Evolutionary conservation across 2,113 vertebrate species (phyloP), one percentile per base, ranked within the genome.

Genomic region (Corythaixoides concolor): DNA sequence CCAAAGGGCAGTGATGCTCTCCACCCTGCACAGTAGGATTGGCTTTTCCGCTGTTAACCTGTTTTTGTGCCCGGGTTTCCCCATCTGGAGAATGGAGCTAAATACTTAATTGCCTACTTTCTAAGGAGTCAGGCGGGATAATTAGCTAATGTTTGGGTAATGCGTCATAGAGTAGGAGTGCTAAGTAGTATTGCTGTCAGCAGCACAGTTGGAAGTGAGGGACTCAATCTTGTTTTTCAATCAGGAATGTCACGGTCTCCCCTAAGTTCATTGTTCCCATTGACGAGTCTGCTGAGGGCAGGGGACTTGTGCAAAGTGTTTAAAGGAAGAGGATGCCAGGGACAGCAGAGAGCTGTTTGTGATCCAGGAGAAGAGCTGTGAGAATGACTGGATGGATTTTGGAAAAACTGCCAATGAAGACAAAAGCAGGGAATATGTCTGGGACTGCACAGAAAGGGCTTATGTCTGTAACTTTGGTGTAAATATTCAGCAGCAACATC

Each of bases 91-190:
- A 94, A 89, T 2, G 12, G 93, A 73, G 26, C 73, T 89, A 86
- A 91, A 69, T 52, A 67, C 35, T 93, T 78, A 94, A 92, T 58
- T 93, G 60, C 83, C 88, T 84, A n/a, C 82, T 93, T 95, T 96
- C 85, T 80, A 86, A 94, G 86, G 75, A 95, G 81, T 74, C 82
- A 77, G 63, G 81, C 89, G 60, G 55, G 49, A 82, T 90, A 88
- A 93, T 94, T 88, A 96, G 92, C 81, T 88, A 33, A 83, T 89
- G 70, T 95, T 92, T 97, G 96, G 90, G 77, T 76, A 95, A 91
- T 89, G 52, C 60, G 9, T 96, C 90, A 75, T 37, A 81, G 88
- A 74, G 55, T 86, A 79, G 72, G 80, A 93, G 92, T n/a, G 88
- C 63, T 92, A 63, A 91, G 79, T 52, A 77, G 33, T 45, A 24